These are phyloP conservation scores for Leistus spinibarbis DNA, from an alignment of 2,888 invertebrate species.

Conservation along the genomic window DNA sequence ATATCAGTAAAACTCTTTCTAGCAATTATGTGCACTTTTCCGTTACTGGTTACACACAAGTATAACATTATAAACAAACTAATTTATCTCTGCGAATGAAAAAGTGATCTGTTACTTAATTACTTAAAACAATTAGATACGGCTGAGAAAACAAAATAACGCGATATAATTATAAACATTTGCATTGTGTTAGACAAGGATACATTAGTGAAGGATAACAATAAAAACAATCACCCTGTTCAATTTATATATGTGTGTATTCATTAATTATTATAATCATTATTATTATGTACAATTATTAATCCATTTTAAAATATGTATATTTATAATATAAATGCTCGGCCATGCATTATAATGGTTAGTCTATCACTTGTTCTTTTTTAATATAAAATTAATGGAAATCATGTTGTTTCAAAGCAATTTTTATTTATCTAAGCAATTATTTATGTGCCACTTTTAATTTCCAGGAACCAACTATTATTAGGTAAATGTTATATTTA, in stretches of 20 bases:
- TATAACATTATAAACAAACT: slow-evolving; percentile 6
- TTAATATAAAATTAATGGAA: slow-evolving; percentile 4
- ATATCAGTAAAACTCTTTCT: background rate
- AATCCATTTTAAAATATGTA: slow-evolving; percentile 35
- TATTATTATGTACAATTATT: slow-evolving; percentile 25
- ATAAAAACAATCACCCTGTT: slow-evolving; percentile 7
- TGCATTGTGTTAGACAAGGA: background rate
- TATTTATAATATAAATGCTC: slow-evolving; percentile 22
- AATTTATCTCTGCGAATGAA: slow-evolving; percentile 26
- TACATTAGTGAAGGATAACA: background rate
- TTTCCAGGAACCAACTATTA: background rate
- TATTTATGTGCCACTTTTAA: background rate
- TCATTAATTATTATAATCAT: slow-evolving; percentile 16
- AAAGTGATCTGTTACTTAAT: slow-evolving; percentile 21
- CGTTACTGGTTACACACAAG: background rate
- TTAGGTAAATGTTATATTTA: background rate
- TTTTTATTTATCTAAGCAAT: background rate
- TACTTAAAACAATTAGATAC: slow-evolving; percentile 21
- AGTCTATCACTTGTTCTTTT: background rate
- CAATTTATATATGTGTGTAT: slow-evolving; percentile 34
- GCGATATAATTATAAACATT: slow-evolving; percentile 13
- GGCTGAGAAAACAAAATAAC: slow-evolving; percentile 4
- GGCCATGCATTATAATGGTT: slow-evolving; percentile 20
- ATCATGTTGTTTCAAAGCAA: slow-evolving; percentile 16
- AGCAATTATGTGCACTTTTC: background rate